Base-by-base conservation (phyloP, 2,113 vertebrate genomes). In the Eolophus roseicapilla region DNA sequence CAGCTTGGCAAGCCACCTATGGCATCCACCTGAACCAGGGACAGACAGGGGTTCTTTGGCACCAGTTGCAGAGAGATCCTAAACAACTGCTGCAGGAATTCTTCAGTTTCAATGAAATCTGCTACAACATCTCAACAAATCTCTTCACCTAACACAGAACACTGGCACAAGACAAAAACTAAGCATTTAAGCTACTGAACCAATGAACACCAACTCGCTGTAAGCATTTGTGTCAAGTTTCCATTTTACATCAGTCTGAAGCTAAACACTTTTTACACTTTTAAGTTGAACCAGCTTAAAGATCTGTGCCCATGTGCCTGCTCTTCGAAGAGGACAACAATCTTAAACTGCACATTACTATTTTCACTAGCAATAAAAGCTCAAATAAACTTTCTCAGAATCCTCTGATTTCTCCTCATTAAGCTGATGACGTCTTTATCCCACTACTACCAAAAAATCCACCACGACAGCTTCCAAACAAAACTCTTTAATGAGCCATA, bases 401-500 rank as follows among this genome's bases (percentile, higher is more conserved):
- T 11, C 29, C 70, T 2, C 4, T 1, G 11, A 31, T 35, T 28
- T 31, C 73, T 41, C 37, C 13, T n/a, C 52, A 24, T 5, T 8
- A 39, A 37, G 62, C 47, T 4, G 9, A 47, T 3, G 5, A 33
- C 4, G n/a, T 13, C n/a, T 86, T 63, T 23, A 55, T 4, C 65
- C 67, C 52, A 47, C 15, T 3, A 0, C 35, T 10, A n/a, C 17
- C 13, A 35, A 93, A 35, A 13, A 63, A 82, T 23, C 0, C 69
- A 79, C 35, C 52, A 79, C 41, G 27, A 84, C 68, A 70, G 27
- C 41, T 74, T 91, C 50, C 84, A 88, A 76, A 80, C 28, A 57
- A 21, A 46, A 50, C 25, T 77, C 10, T 97, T 97, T 97, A 97
- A 97, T 97, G 84, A 68, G 60, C 29, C 37, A 4, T 9, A 25